These are phyloP conservation scores for Tholera decimalis DNA, from an alignment of 2,888 invertebrate species.

Conservation along the genomic window DNA sequence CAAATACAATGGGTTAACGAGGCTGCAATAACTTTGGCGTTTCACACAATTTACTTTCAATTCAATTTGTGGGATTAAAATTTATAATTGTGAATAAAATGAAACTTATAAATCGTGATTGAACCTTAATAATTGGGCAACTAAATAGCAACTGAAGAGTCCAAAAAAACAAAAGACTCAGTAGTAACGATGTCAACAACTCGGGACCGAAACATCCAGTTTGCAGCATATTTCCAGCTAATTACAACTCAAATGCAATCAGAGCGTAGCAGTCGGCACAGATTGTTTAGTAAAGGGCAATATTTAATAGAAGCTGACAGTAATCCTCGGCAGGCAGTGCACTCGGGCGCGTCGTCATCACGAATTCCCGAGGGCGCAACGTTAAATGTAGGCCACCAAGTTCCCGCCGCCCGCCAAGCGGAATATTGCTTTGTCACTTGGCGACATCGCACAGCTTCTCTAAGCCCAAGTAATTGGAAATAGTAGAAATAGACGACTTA, in stretches of 20 bases:
- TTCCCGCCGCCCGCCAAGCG: conserved; percentile 80
- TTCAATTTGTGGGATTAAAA: conserved; percentile 18
- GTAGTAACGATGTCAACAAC: conserved; percentile 18
- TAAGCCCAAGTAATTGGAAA: conserved; percentile 91
- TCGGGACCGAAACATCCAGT: conserved; percentile 17
- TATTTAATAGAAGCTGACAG: conserved; percentile 82
- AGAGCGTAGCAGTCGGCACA: conserved; percentile 53
- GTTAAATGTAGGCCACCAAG: conserved; percentile 90
- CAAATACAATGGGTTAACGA: conserved; percentile 80
- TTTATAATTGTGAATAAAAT: conserved; percentile 7
- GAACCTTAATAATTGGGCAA: background rate
- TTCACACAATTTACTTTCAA: conserved; percentile 39
- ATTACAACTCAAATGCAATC: conserved; percentile 48
- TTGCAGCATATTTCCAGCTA: conserved; percentile 52
- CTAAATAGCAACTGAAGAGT: conserved; percentile 6
- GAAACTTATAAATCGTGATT: conserved; percentile 2
- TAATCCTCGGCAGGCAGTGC: conserved; percentile 85
- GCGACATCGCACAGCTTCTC: conserved; percentile 87
- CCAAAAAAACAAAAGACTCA: background rate
- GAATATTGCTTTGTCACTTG: conserved; percentile 91
- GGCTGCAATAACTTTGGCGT: conserved; percentile 66
- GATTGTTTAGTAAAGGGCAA: conserved; percentile 77
- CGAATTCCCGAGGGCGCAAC: conserved; percentile 87
- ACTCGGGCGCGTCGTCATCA: conserved; percentile 85
- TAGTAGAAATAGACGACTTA: conserved; percentile 89